These are phyloP conservation scores for Esox niger DNA, from an alignment of 2,113 vertebrate genomes.

Conservation along the genomic window DNA sequence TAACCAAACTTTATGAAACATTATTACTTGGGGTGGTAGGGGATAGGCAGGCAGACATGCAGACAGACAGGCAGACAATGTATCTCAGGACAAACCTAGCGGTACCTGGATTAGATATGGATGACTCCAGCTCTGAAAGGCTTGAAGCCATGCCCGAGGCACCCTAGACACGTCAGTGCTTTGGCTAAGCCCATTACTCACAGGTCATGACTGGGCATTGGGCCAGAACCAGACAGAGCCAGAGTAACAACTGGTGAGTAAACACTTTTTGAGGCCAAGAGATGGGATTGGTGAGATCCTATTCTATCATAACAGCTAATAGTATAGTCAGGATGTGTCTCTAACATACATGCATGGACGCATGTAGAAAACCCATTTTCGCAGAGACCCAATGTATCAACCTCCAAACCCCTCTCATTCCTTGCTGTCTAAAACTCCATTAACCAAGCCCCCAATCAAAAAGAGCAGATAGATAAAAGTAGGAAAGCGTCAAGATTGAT, in stretches of 20 bases:
- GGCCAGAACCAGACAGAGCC: background rate
- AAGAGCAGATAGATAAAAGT: constrained; percentile 29
- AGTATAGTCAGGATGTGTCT: too few species aligned
- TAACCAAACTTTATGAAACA: too few species aligned
- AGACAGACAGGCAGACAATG: background rate
- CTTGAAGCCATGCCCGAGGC: background rate
- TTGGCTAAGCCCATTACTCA: constrained; percentile 7
- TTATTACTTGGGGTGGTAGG: too few species aligned
- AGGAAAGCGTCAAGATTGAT: constrained; percentile 49
- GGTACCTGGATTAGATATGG: background rate
- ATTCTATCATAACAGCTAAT: too few species aligned
- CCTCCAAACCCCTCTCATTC: background rate
- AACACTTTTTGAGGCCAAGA: background rate
- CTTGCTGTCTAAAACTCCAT: constrained; percentile 17
- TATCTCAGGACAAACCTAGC: background rate
- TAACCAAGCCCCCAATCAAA: constrained; percentile 47
- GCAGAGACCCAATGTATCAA: background rate
- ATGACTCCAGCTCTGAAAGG: background rate
- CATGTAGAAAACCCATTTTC: background rate
- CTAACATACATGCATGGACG: background rate
- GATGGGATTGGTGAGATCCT: too few species aligned
- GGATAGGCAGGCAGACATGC: background rate
- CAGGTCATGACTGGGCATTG: background rate
- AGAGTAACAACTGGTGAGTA: background rate
- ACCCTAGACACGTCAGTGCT: background rate